A percentile compares a stretch with the other conserved stretches of the same genome.
Conservation (phyloP, 2,888 invertebrate species). For the Euzetes globulus region DNA sequence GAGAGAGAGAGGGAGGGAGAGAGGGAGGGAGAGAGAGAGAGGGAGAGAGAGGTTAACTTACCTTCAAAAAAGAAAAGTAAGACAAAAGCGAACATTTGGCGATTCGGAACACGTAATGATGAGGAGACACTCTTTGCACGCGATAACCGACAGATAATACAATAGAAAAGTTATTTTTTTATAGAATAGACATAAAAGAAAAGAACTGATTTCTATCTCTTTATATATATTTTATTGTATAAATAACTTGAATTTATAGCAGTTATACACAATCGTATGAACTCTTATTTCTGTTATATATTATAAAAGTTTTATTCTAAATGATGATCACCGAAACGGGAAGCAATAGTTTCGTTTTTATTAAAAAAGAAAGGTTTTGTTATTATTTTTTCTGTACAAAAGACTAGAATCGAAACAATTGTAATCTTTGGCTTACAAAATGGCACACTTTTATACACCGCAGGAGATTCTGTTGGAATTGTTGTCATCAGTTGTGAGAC, state of each 20-base stretch:
- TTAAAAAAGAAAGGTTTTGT: background rate
- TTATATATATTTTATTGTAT: slow-evolving; percentile 6
- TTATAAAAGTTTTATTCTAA: background rate
- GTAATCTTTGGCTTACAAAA: slow-evolving; percentile 19
- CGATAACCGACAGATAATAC: slow-evolving; percentile 16
- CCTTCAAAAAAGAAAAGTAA: slow-evolving; percentile 19
- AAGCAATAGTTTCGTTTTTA: background rate
- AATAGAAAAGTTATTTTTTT: background rate
- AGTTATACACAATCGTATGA: slow-evolving; percentile 6
- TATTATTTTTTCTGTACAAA: slow-evolving; percentile 9
- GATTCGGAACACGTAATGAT: slow-evolving; percentile 14
- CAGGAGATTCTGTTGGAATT: slow-evolving; percentile 9
- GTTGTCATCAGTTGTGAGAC: background rate
- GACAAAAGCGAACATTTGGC: slow-evolving; percentile 23
- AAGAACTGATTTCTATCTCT: background rate
- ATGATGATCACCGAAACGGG: slow-evolving; percentile 14
- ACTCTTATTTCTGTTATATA: background rate
- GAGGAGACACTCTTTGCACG: slow-evolving; percentile 7
- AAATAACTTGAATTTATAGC: slow-evolving; percentile 28
- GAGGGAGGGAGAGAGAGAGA: slow-evolving; percentile 4
- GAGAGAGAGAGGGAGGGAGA: background rate
- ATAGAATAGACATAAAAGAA: background rate
- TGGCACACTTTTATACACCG: slow-evolving; percentile 27
- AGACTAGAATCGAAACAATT: slow-evolving; percentile 15
- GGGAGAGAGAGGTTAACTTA: slow-evolving; percentile 11